Evolutionary conservation across 2,888 invertebrate genomes (phyloP).

Genomic region (Pimpla rufipes): DNA sequence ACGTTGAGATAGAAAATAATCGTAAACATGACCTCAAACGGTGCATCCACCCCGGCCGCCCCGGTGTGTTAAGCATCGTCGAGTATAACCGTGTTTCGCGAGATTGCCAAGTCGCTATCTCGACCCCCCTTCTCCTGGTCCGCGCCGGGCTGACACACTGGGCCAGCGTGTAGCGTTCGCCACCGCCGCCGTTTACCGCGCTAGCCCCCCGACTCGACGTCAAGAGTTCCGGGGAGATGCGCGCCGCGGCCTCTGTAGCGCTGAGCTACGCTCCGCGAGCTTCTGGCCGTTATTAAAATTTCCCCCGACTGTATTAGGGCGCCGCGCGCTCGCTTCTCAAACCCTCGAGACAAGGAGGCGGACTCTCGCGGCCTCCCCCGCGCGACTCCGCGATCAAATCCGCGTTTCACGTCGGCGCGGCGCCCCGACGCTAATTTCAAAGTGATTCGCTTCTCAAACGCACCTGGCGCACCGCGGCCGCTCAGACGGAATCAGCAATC

Average conservation of each 20-base stretch:
- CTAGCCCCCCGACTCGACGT: conserved; percentile 19
- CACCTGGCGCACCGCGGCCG: conserved; percentile 2
- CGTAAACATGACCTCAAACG: conserved; percentile 12
- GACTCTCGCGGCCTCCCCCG: too few relatives aligned
- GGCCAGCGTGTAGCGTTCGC: not conserved
- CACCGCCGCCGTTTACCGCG: not conserved
- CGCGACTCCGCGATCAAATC: conserved; percentile 57
- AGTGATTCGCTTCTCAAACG: conserved; percentile 49
- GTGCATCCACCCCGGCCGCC: conserved; percentile 12
- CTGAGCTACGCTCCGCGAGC: too few relatives aligned
- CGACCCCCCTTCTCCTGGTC: not conserved
- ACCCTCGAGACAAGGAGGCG: conserved; percentile 51
- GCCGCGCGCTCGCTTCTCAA: conserved; percentile 15
- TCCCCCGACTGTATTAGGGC: conserved; percentile 47
- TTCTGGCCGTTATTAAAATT: conserved; percentile 68
- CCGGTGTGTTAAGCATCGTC: conserved; percentile 20
- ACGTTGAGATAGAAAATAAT: not conserved
- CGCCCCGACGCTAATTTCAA: conserved; percentile 59
- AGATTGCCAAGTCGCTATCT: conserved; percentile 44
- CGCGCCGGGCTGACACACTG: not conserved
- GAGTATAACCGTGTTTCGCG: conserved; percentile 54
- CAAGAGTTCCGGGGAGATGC: conserved; percentile 55
- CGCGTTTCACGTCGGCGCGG: conserved; percentile 33
- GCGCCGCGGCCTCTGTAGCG: too few relatives aligned
- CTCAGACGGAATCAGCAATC: conserved; percentile 6